A percentile compares a stretch with the other conserved stretches of the same genome.
phyloP scores from a whole-genome alignment of 2,888 invertebrate genomes.

The Cyrtodaria siliqua region DNA sequence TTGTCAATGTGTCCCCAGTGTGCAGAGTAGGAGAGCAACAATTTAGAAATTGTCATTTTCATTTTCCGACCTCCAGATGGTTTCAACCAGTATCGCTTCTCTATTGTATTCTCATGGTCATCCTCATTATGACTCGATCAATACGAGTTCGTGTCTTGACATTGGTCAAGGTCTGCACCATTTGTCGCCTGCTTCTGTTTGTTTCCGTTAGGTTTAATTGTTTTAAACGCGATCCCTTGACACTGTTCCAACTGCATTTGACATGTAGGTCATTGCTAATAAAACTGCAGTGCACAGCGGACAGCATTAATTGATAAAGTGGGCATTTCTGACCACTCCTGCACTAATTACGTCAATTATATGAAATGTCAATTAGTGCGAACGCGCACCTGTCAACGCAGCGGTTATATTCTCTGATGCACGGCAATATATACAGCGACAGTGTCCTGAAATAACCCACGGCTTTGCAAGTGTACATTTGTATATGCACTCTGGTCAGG shows the following conservation, averaged over 20 bases:
- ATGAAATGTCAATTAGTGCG: slow-evolving; percentile 12
- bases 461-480: background rate
- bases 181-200: no score
- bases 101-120: no score
- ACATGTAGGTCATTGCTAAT: slow-evolving; percentile 8
- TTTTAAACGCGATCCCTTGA: slow-evolving; percentile 9
- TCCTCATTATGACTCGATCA: no score
- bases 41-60: no score
- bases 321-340: slow-evolving; percentile 12
- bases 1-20: no score
- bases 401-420: background rate
- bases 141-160: no score
- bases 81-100: no score
- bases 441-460: slow-evolving; percentile 54
- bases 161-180: no score
- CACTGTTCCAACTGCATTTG: slow-evolving; percentile 19
- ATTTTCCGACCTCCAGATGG: no score
- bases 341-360: slow-evolving; percentile 14
- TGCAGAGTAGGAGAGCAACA: no score
- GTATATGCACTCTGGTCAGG: slow-evolving; percentile 26
- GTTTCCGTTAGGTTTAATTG: background rate
- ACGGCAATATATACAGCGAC: slow-evolving; percentile 12
- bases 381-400: slow-evolving; percentile 19
- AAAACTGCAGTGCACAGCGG: slow-evolving; percentile 1
- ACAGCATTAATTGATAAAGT: background rate